A percentile compares a stretch with the other conserved stretches of the same genome.
Conservation (phyloP, 1,140 invertebrate species). For the Goniozus legneri region DNA sequence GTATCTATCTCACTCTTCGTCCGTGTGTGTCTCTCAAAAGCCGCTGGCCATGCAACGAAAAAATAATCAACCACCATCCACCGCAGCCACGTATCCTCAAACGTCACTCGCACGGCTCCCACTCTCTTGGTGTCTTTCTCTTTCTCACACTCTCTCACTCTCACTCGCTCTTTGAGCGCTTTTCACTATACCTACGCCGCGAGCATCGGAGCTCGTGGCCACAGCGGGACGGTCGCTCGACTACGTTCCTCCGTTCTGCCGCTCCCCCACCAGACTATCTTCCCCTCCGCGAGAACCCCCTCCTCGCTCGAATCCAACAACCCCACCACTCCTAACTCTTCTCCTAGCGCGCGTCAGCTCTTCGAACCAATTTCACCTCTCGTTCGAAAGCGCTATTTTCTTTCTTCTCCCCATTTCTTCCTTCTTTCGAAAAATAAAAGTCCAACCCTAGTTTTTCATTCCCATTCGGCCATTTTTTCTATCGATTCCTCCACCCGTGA, state of each 20-base stretch:
- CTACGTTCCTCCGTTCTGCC: constrained; percentile 38
- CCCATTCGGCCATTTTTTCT: no score
- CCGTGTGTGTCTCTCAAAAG: no score
- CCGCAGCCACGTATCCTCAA: no score
- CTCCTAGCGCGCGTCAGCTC: constrained; percentile 6
- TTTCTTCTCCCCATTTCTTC: no score
- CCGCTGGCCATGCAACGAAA: no score
- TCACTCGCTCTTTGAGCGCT: constrained; percentile 4
- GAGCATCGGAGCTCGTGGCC: constrained; percentile 51
- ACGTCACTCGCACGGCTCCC: constrained; percentile 2
- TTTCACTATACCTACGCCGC: constrained; percentile 46
- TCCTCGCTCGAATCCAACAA: neutral
- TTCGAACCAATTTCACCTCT: neutral
- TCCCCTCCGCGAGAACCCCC: constrained; percentile 3
- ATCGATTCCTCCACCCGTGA: no score
- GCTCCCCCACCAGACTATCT: constrained; percentile 3
- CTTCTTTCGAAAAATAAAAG: no score
- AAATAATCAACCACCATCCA: no score
- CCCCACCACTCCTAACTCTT: neutral
- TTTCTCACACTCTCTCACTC: constrained; percentile 1
- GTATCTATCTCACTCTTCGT: constrained; percentile 14
- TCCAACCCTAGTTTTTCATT: no score
- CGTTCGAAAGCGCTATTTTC: no score
- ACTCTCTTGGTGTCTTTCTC: constrained; percentile 2
- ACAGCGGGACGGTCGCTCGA: constrained; percentile 53